Percentiles rank a stretch among this genome's conserved stretches.
These are phyloP conservation scores for Galerucella calmariensis DNA, from an alignment of 2,888 invertebrate genomes.

Conservation along the genomic window DNA sequence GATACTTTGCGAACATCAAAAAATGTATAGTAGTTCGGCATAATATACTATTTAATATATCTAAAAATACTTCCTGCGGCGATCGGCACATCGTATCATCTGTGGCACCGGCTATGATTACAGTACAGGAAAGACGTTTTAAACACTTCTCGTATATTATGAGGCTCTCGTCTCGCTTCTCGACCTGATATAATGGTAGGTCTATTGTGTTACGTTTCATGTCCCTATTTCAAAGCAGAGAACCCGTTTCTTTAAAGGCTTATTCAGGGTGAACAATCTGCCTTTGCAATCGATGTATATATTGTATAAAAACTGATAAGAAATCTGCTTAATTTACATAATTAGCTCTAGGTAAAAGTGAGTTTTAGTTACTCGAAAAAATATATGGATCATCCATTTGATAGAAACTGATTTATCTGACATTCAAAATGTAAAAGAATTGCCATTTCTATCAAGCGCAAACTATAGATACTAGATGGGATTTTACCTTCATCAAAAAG, in stretches of 20 bases:
- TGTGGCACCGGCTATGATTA: background rate
- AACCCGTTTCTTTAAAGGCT: conserved; percentile 26
- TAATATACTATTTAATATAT: background rate
- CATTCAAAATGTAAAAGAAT: background rate
- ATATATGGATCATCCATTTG: background rate
- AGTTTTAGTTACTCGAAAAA: background rate
- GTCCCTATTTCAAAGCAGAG: conserved; percentile 24
- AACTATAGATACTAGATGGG: too few species aligned
- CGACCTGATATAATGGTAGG: conserved; percentile 23
- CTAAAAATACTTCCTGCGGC: background rate
- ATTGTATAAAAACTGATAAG: conserved; percentile 20
- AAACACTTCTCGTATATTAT: conserved; percentile 15
- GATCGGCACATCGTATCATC: background rate
- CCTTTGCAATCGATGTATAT: conserved; percentile 8
- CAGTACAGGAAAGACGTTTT: conserved; percentile 16
- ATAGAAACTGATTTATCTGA: background rate
- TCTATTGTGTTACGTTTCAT: conserved; percentile 27
- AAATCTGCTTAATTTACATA: conserved; percentile 11
- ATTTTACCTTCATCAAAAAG: too few species aligned
- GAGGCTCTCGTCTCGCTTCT: conserved; percentile 21
- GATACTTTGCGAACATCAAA: too few species aligned
- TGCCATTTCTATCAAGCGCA: too few species aligned
- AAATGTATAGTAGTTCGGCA: too few species aligned
- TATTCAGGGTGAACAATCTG: conserved; percentile 26
- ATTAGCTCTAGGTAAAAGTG: conserved; percentile 5